Conservation (phyloP, 2,888 invertebrate species). For the Yponomeuta malinellus region DNA sequence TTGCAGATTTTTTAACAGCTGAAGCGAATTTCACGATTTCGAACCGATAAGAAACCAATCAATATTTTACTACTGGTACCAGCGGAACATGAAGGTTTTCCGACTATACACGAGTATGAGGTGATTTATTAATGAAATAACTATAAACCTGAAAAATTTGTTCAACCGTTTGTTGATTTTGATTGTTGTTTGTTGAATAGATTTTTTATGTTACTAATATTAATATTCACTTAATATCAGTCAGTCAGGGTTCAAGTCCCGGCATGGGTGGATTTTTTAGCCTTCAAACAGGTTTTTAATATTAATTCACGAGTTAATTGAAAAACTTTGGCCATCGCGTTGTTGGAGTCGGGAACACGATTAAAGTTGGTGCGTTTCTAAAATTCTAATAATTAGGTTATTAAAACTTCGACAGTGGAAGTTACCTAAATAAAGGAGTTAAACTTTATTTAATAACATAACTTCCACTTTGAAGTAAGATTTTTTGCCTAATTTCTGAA, state of each 20-base stretch:
- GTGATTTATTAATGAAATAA: background rate
- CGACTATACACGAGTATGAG: slow-evolving; percentile 6
- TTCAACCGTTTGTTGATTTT: too few species aligned
- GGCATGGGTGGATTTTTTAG: background rate
- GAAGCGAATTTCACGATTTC: slow-evolving; percentile 6
- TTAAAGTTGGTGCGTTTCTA: background rate
- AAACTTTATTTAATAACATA: too few species aligned
- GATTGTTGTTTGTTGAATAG: too few species aligned
- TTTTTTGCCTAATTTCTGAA: too few species aligned
- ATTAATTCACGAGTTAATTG: background rate
- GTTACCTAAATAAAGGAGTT: too few species aligned
- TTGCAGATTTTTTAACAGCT: background rate
- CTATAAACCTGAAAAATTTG: too few species aligned
- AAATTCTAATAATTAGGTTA: background rate
- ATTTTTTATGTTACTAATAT: too few species aligned
- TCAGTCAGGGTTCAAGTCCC: too few species aligned
- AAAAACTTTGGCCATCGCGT: background rate
- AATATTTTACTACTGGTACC: slow-evolving; percentile 33
- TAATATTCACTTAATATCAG: too few species aligned
- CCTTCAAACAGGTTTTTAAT: background rate
- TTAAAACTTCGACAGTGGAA: background rate
- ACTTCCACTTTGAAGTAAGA: too few species aligned
- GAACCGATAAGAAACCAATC: slow-evolving; percentile 54
- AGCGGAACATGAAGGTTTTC: slow-evolving; percentile 12
- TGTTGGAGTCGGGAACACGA: background rate